phyloP scores from a whole-genome alignment of 2,888 invertebrate species.

The Melolontha melolontha region DNA sequence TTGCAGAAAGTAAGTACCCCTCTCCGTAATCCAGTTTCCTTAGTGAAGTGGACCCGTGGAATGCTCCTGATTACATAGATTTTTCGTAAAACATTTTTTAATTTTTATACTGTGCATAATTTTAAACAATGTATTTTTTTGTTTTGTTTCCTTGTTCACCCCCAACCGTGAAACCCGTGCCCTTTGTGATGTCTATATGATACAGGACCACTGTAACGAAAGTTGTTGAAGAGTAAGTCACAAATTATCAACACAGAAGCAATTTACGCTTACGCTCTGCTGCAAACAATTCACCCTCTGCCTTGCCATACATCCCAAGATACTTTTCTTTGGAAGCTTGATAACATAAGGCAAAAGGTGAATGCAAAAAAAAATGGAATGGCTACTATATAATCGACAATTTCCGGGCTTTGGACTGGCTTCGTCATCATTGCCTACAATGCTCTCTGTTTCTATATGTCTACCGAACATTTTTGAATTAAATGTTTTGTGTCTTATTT shows the following conservation, averaged over 20 bases:
- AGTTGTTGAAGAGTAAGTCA: slow-evolving; percentile 62
- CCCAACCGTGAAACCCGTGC: slow-evolving; percentile 53
- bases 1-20: slow-evolving; percentile 69
- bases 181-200: slow-evolving; percentile 55
- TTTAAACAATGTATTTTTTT: slow-evolving; percentile 57
- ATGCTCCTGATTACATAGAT: slow-evolving; percentile 2
- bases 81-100: slow-evolving; percentile 19
- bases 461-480: slow-evolving; percentile 16
- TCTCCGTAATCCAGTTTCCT: slow-evolving; percentile 21
- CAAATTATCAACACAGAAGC: slow-evolving; percentile 38
- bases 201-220: slow-evolving; percentile 61
- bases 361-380: slow-evolving; percentile 31
- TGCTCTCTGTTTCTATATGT: slow-evolving; percentile 31
- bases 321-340: slow-evolving; percentile 5
- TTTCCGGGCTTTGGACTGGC: slow-evolving; percentile 43
- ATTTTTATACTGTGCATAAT: slow-evolving; percentile 50
- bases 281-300: slow-evolving; percentile 35
- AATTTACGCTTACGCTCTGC: slow-evolving; percentile 42
- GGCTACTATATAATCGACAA: slow-evolving; percentile 38
- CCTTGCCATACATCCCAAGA: slow-evolving; percentile 20
- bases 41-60: slow-evolving; percentile 31
- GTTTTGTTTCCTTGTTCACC: slow-evolving; percentile 58
- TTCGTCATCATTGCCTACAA: slow-evolving; percentile 41
- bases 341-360: slow-evolving; percentile 34
- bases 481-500: slow-evolving; percentile 30